These are phyloP conservation scores for Callorhinus ursinus DNA, from an alignment of 2,113 vertebrate species.

Conservation along the genomic window DNA sequence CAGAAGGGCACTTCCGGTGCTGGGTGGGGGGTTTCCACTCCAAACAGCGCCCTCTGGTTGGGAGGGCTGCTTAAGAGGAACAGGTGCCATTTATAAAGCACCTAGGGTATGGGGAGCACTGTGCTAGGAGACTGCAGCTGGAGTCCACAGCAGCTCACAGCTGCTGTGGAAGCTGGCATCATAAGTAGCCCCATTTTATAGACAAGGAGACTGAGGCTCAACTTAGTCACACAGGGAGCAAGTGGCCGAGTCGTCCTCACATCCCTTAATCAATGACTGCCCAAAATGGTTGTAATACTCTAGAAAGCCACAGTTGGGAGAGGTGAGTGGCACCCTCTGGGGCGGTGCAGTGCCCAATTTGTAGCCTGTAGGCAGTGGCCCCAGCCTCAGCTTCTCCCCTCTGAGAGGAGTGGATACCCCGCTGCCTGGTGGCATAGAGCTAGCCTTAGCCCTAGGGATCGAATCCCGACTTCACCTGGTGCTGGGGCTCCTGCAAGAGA, in stretches of 20 bases:
- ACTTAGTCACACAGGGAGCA: neutral
- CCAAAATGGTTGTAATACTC: neutral
- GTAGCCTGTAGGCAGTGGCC: neutral
- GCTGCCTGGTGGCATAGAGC: neutral
- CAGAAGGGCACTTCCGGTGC: neutral
- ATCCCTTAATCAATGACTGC: neutral
- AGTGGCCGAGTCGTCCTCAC: neutral
- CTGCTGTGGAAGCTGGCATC: neutral
- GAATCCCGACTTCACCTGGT: neutral
- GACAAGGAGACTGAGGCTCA: neutral
- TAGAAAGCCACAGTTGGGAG: neutral
- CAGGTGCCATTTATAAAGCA: neutral
- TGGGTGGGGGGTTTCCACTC: neutral
- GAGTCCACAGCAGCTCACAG: neutral
- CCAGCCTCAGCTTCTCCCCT: neutral
- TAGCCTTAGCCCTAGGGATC: neutral
- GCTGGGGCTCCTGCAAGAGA: neutral
- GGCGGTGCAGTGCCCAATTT: neutral
- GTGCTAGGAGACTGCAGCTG: too few relatives aligned
- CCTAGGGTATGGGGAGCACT: accelerated
- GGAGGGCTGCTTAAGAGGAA: neutral
- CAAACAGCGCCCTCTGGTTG: neutral
- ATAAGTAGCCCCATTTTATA: neutral
- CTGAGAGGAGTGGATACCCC: too few relatives aligned
- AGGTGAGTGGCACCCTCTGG: neutral